Evolutionary conservation across 2,797 vertebrate species (phyloP), one percentile per base, ranked within the genome.

Genomic region (Odontamblyopus rebecca): DNA sequence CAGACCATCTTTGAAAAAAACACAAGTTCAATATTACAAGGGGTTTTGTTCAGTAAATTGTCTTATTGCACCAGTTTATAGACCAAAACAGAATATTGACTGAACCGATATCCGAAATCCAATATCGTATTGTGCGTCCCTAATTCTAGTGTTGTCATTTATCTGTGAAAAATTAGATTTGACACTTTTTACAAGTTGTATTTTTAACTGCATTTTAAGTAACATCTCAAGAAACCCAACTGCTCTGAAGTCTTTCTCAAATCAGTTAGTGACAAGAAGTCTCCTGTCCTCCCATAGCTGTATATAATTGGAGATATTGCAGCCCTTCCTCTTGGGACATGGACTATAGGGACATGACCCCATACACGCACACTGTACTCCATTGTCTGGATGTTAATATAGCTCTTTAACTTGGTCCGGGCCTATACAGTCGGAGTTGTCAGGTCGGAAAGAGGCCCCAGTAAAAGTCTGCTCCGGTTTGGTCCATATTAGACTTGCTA

Each of bases 401-500:
- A 1, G 41, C 19, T 4, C 60, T 76, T 76, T 71, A 69, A 29
- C 75, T 65, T 60, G 50, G 53, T 69, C 30, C 6, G 60, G 44
- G 78, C 67, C 65, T 54, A 60, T 80, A 82, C 79, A 71, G 75
- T 82, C 76, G 72, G 59, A 53, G 54, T 76, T 54, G 67, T 79
- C 73, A 51, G 82, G 64, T 69, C 74, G 73, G 44, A 67, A 62
- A 68, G 13, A 74, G 69, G 70, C 68, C 67, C 81, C 19, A 74
- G 44, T 69, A 13, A 65, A 70, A 84, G 74, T 80, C 85, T 76
- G 80, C 74, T 82, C 74, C 63, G 6, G 79, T 79, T 90, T 85
- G 84, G 84, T 84, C 77, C 75, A 80, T 78, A 91, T 92, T 92
- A 89, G 84, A 92, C 88, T 92, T 92, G 88, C 89, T 93, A 92